Evolutionary conservation across 2,797 vertebrate genomes (phyloP), one percentile per base, ranked within the genome.

Genomic region (Sparus aurata): DNA sequence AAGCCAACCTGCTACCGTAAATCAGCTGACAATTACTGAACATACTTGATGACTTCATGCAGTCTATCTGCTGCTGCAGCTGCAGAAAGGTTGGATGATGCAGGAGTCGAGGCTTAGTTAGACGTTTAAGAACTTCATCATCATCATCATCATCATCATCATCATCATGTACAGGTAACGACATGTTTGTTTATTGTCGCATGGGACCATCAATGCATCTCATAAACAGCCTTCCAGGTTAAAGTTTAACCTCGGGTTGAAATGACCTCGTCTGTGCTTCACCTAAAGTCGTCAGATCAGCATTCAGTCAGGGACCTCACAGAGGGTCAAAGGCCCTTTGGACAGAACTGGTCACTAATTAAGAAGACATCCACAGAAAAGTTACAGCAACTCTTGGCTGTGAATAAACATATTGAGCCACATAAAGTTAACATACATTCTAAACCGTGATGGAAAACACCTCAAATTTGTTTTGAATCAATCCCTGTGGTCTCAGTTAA

Each of bases 231-330:
- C 4, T 0, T n/a, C 1, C 4, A 1, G 7, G 69, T 85, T 79
- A 81, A 80, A 76, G 63, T 75, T 80, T 67, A 73, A 75, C 74
- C 25, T 57, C 11, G 18, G 23, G 55, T 70, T 60, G 49, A 9
- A 52, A 4, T 12, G 0, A n/a, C 23, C 0, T n/a, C 6, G 18
- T 50, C 55, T 57, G 27, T 41, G 50, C 6, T 23, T 61, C 46
- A 71, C 18, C 59, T n/a, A 3, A 23, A 13, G 38, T 58, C 38
- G 13, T 49, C 22, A 27, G 58, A 65, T 45, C 38, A 49, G 34
- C 22, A 13, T 5, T 55, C 16, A 63, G 20, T 0, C 41, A 11
- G 15, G 0, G 17, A 55, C 23, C 58, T 25, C 43, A 23, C 16
- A 20, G 12, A 53, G n/a, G n/a, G 64, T 63, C 54, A 72, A 59